Conservation (phyloP, 2,113 vertebrate genomes). For the Epinephelus fuscoguttatus region DNA sequence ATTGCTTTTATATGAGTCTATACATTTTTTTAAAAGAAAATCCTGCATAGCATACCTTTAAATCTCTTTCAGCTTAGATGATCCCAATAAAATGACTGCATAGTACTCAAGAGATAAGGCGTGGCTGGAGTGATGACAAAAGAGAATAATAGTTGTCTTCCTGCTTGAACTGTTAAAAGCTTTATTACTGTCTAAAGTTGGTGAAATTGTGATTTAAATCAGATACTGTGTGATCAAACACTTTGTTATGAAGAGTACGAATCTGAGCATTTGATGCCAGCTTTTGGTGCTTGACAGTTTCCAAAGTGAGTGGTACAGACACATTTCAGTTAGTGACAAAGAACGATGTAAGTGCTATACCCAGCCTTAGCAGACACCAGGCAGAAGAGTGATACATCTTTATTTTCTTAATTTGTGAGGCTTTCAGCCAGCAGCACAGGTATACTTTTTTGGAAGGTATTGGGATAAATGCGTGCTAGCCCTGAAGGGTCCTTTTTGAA, state of each 20-base stretch:
- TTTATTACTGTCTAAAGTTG: neutral
- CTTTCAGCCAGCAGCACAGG: constrained; percentile 9
- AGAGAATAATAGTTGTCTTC: neutral
- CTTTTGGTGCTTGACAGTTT: constrained; percentile 7
- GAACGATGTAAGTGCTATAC: neutral
- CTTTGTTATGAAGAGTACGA: neutral
- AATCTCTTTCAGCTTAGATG: neutral
- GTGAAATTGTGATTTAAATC: constrained; percentile 3
- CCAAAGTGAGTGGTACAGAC: neutral
- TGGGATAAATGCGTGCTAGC: constrained; percentile 13
- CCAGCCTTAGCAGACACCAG: neutral
- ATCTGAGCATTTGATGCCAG: neutral
- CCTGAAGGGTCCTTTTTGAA: constrained; percentile 31
- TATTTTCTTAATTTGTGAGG: constrained; percentile 8
- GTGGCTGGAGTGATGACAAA: neutral
- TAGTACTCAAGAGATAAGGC: neutral
- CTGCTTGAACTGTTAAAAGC: neutral
- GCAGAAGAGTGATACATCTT: neutral
- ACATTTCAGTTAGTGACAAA: constrained; percentile 1
- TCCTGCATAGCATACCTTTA: no score
- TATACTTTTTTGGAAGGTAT: neutral
- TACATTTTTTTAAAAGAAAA: no score
- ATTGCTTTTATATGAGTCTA: no score
- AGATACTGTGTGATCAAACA: neutral
- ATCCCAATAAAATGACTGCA: neutral